These are phyloP conservation scores for Pleuronectes platessa DNA, from an alignment of 2,113 vertebrate species.

Conservation along the genomic window DNA sequence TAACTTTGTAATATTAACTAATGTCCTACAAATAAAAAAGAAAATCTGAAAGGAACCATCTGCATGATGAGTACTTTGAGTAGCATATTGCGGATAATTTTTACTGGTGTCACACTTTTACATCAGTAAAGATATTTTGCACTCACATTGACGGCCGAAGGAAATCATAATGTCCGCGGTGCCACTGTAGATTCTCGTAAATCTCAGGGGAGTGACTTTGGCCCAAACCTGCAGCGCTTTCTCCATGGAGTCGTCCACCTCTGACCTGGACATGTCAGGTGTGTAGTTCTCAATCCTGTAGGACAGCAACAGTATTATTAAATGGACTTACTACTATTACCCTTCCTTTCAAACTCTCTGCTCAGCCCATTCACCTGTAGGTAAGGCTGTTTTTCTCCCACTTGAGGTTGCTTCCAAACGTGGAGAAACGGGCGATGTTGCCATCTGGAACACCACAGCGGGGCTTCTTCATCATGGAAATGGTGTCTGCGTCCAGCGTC, in stretches of 20 bases:
- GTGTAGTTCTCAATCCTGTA: constrained; percentile 89
- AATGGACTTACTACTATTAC: accelerated
- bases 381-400: constrained; percentile 85
- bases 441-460: constrained; percentile 87
- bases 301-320: constrained; percentile 21
- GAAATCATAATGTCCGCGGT: constrained; percentile 90
- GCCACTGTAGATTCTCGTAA: constrained; percentile 76
- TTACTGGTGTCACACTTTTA: not conserved
- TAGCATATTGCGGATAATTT: too few species aligned
- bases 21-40: not conserved
- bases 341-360: accelerated
- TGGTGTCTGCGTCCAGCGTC: constrained; percentile 75
- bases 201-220: constrained; percentile 82
- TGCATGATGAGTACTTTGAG: not conserved
- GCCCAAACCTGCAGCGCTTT: constrained; percentile 89
- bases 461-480: constrained; percentile 84
- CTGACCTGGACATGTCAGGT: constrained; percentile 76
- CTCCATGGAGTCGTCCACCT: constrained; percentile 81
- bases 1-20: not conserved
- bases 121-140: not conserved
- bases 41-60: not conserved
- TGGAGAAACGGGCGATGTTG: constrained; percentile 70
- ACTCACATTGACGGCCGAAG: constrained; percentile 83
- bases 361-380: constrained; percentile 83
- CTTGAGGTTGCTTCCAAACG: constrained; percentile 75